phyloP scores from a whole-genome alignment of 2,797 vertebrate genomes.

The Eurystomus glaucurus region DNA sequence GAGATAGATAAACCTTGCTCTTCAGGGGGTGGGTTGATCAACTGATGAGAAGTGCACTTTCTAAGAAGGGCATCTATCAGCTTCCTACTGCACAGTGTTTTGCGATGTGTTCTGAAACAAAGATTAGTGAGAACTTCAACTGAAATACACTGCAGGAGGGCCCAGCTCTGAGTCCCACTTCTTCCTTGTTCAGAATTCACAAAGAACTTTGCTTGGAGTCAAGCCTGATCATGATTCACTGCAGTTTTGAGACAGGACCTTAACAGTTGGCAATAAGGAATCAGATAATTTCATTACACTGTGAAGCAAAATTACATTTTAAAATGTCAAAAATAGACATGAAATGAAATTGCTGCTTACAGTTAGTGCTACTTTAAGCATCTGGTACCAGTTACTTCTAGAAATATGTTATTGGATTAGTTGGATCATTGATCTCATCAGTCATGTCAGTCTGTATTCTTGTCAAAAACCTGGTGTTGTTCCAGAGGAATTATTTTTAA shows the following conservation, averaged over 20 bases:
- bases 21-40: neutral
- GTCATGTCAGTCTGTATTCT: neutral
- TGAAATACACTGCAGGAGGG: neutral
- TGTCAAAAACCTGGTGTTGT: neutral
- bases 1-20: neutral
- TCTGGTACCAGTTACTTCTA: neutral
- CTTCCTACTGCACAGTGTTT: neutral
- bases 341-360: neutral
- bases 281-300: neutral
- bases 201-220: neutral
- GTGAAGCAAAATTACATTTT: neutral
- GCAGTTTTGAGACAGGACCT: neutral
- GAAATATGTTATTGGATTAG: neutral
- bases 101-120: neutral
- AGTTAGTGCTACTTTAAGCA: neutral
- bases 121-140: neutral
- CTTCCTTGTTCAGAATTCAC: neutral
- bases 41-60: neutral
- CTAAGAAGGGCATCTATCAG: neutral
- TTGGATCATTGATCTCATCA: neutral
- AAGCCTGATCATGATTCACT: neutral
- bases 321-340: neutral
- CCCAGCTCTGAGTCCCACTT: neutral
- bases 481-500: constrained; percentile 7
- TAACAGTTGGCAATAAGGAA: neutral